phyloP scores from a whole-genome alignment of 2,113 vertebrate genomes.

The Siniperca chuatsi region DNA sequence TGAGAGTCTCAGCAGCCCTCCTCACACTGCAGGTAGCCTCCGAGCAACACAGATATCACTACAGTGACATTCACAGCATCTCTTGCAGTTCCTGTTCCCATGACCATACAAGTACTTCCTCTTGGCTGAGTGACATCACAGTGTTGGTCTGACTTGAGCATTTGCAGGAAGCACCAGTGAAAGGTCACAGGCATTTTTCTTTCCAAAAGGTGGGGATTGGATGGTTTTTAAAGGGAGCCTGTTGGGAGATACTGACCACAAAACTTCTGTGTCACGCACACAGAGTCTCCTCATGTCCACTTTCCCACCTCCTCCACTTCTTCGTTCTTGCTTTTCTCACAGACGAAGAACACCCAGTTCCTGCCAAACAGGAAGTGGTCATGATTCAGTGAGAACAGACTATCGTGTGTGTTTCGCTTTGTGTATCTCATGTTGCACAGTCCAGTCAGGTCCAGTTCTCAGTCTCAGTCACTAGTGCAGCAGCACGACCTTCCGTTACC shows the following conservation, averaged over 20 bases:
- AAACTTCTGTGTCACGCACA: slow-evolving; percentile 11
- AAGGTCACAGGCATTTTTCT: slow-evolving; percentile 33
- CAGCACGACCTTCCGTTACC: slow-evolving; percentile 2
- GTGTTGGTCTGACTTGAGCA: slow-evolving; percentile 23
- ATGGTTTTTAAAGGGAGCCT: slow-evolving; percentile 26
- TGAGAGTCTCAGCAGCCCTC: slow-evolving; percentile 37
- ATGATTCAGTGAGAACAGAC: slow-evolving; percentile 62
- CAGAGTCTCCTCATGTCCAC: slow-evolving; percentile 34
- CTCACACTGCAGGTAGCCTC: slow-evolving; percentile 41
- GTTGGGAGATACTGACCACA: slow-evolving; percentile 33
- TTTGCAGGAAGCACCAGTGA: slow-evolving; percentile 21
- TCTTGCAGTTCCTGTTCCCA: slow-evolving; percentile 36
- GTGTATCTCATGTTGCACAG: slow-evolving; percentile 16
- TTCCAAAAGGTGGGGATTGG: slow-evolving; percentile 5
- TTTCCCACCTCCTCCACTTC: slow-evolving; percentile 60
- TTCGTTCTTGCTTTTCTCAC: slow-evolving; percentile 46
- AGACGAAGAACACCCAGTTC: slow-evolving; percentile 56
- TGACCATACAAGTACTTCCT: slow-evolving; percentile 71
- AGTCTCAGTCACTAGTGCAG: background rate
- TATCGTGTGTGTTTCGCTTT: slow-evolving; percentile 3
- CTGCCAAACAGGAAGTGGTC: slow-evolving; percentile 57
- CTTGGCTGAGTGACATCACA: slow-evolving; percentile 52
- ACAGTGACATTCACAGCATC: slow-evolving; percentile 27
- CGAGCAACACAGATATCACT: slow-evolving; percentile 34
- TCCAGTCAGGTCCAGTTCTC: slow-evolving; percentile 13